Base-by-base conservation (phyloP, 64 coral and sea anemone species). In the Montipora capricornis region DNA sequence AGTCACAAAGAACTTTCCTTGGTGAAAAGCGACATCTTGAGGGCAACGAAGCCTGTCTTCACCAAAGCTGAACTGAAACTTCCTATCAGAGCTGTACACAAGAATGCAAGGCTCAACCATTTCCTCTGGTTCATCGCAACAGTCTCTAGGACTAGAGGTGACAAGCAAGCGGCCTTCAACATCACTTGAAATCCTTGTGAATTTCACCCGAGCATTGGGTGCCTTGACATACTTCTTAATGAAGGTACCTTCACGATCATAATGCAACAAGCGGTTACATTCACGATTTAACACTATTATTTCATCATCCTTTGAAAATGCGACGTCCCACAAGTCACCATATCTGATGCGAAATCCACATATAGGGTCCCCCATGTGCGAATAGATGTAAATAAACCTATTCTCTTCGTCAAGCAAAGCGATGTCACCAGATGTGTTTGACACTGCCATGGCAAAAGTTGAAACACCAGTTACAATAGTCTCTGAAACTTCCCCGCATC, bases 231-330 rank as follows among this genome's bases (percentile, higher is more conserved):
- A 44, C 20, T 74, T 83, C 53, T 92, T 92, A 29, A 84, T 57
- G 51, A 92, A 92, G 17, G 49, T 81, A 22, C 90, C 90, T 74
- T 76, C 81, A n/a, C 58, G 48, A 20, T 81, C 77, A 47, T 92
- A 92, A n/a, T 83, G 81, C 5, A 92, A 69, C 53, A 92, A 19
- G 3, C 69, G 90, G 46, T 92, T 92, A 24, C 73, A 74, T 5
- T 71, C 69, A 20, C 90, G 90, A 53, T 84, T 92, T 68, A 92
- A 52, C 8, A 92, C 90, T 15, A 92, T 64, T 19, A 92, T 60
- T 58, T 92, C 90, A 83, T 92, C 80, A 47, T 92, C 70, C 44
- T 83, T 84, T 24, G 90, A 83, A 84, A 92, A 92, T 47, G 79
- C 74, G 0, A 92, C 73, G 20, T 92, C 90, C 80, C 79, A 92